phyloP scores from a whole-genome alignment of 2,888 invertebrate species.

The Drosophila setosimentum region DNA sequence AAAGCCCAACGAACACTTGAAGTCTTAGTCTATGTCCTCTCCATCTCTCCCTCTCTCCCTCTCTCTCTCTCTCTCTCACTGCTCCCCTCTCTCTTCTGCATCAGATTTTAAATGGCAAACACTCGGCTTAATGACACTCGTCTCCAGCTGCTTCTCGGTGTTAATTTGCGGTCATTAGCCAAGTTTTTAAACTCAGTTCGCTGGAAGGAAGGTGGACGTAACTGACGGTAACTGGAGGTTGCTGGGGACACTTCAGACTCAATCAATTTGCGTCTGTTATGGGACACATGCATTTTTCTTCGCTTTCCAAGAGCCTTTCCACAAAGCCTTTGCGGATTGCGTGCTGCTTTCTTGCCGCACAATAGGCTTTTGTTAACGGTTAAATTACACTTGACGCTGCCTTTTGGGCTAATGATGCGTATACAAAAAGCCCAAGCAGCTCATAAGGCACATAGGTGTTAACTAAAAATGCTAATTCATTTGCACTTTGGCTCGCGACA shows the following conservation, averaged over 20 bases:
- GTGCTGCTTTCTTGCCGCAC: slow-evolving; percentile 45
- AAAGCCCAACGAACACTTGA: slow-evolving; percentile 68
- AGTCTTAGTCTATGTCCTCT: not conserved
- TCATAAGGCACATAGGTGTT: slow-evolving; percentile 1
- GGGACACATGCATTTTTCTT: slow-evolving; percentile 57
- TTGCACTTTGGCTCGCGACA: slow-evolving; percentile 65
- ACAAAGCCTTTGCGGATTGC: slow-evolving; percentile 17
- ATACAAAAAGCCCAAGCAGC: slow-evolving; percentile 21
- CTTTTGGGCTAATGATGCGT: slow-evolving; percentile 77
- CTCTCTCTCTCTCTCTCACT: not conserved
- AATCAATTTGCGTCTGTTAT: slow-evolving; percentile 72
- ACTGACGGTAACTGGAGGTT: not conserved
- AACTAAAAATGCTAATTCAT: slow-evolving; percentile 76
- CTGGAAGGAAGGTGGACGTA: slow-evolving; percentile 3
- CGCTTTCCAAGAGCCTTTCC: slow-evolving; percentile 12
- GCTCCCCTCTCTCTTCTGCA: not conserved
- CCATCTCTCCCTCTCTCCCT: not conserved
- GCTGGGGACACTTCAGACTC: slow-evolving; percentile 45
- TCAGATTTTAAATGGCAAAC: slow-evolving; percentile 56
- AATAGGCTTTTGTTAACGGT: slow-evolving; percentile 74
- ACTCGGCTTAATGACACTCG: slow-evolving; percentile 76
- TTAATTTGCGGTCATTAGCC: slow-evolving; percentile 78
- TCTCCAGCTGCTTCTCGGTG: slow-evolving; percentile 63
- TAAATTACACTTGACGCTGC: slow-evolving; percentile 72
- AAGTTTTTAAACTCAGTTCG: slow-evolving; percentile 62